Evolutionary conservation across 2,888 invertebrate genomes (phyloP), one percentile per base, ranked within the genome.

Genomic region (Philaethria dido): DNA sequence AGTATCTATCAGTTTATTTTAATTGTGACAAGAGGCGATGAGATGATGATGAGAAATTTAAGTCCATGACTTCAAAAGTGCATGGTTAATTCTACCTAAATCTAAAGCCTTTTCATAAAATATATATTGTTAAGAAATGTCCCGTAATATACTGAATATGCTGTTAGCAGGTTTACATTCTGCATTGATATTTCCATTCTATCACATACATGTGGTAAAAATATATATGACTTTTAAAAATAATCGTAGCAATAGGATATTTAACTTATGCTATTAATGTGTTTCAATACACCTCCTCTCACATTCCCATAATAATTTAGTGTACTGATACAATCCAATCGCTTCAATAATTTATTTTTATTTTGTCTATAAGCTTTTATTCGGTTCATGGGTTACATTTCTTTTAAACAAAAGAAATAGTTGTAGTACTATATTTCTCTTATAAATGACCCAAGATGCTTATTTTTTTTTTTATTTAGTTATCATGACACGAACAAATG

Each of bases 231-330:
- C 4, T 20, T 14, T 14, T 13, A 48, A 4, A 25, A 14, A 50
- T 0, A 50, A 14, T 25, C 25, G n/a, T 50, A 25, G 50, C 50
- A 50, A 25, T 25, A 50, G 25, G 14, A 50, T 50, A 50, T 50
- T 29, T 29, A 25, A 25, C 25, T 50, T 50, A 22, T 50, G 16
- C 16, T 16, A 25, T 22, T 47, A 22, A 8, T 50, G 25, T 29
- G 16, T 11, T 33, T 29, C 11, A 9, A 11, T 52, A 29, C 11
- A 9, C 4, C 11, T 52, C 16, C 16, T 3, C 16, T 18, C 29
- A 52, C 52, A 52, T 52, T 52, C 33, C 52, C 52, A 16, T 52
- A 11, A 18, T 33, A 29, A 11, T 16, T 29, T 16, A 16, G n/a
- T 16, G 16, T 50, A 50, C 1, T 11, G n/a, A 16, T 29, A 0